These are phyloP conservation scores for Rhincodon typus DNA, from an alignment of 2,797 vertebrate species.

Conservation along the genomic window DNA sequence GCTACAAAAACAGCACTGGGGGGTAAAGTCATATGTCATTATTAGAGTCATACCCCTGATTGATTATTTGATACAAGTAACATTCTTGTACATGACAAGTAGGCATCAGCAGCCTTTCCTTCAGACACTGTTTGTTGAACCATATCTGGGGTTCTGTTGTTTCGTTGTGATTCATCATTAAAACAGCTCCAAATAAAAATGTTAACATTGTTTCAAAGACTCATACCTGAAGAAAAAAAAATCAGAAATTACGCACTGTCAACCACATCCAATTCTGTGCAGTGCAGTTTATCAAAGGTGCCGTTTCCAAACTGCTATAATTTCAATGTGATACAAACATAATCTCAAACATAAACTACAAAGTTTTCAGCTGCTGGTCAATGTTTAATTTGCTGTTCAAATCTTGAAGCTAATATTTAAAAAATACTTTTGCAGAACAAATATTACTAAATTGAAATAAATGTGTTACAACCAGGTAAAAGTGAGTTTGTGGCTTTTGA, in stretches of 20 bases:
- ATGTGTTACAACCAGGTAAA: not conserved
- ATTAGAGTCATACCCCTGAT: constrained; percentile 34
- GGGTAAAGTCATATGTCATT: constrained; percentile 30
- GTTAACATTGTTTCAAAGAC: not conserved
- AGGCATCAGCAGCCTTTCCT: constrained; percentile 13
- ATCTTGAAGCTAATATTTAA: not conserved
- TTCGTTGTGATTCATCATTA: not conserved
- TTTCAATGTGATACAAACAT: constrained; percentile 11
- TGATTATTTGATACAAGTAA: constrained; percentile 32
- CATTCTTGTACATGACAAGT: constrained; percentile 2
- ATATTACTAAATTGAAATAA: not conserved
- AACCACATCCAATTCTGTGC: not conserved
- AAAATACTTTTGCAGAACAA: not conserved
- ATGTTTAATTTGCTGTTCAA: not conserved
- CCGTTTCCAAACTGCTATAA: not conserved
- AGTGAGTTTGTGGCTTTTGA: not conserved
- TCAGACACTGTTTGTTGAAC: constrained; percentile 13
- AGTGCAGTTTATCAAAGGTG: constrained; percentile 23
- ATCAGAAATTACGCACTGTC: not conserved
- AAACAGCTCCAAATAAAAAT: constrained; percentile 1
- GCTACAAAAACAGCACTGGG: constrained; percentile 15
- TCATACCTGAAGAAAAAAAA: constrained; percentile 14
- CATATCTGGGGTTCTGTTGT: not conserved
- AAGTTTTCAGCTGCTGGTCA: not conserved
- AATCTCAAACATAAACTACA: constrained; percentile 3